A percentile compares a stretch with the other conserved stretches of the same genome.
Conservation (phyloP, 1,140 invertebrate species). For the Cotesia chilonis region DNA sequence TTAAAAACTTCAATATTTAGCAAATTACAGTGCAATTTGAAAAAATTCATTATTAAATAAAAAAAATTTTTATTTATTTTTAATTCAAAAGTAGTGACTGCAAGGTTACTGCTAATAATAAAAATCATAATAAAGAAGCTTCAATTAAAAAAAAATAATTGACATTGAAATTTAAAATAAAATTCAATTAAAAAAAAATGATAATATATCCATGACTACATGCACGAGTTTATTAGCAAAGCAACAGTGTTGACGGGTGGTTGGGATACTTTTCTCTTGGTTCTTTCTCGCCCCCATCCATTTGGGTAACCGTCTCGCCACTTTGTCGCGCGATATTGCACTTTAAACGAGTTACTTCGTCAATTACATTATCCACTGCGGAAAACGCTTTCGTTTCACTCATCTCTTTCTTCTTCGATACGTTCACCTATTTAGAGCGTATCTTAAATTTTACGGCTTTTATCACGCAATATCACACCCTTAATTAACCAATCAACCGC, state of each 20-base stretch:
- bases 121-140: no score
- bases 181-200: not conserved
- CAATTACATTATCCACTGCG: conserved; percentile 55
- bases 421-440: conserved; percentile 12
- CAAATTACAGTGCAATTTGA: no score
- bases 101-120: no score
- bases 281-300: conserved; percentile 42
- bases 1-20: no score
- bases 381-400: conserved; percentile 49
- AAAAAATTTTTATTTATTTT: no score
- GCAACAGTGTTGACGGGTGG: conserved; percentile 11
- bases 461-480: not conserved
- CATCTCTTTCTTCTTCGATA: not conserved
- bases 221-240: conserved; percentile 17
- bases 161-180: no score
- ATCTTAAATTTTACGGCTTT: conserved; percentile 9
- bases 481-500: no score
- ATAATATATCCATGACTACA: conserved; percentile 4
- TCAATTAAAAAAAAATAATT: no score
- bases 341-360: conserved; percentile 59
- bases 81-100: no score
- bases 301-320: conserved; percentile 47
- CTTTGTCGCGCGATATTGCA: conserved; percentile 61
- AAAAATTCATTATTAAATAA: no score
- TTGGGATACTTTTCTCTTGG: conserved; percentile 7